Base-by-base conservation (phyloP, 2,113 vertebrate species). In the Oophaga pumilio region DNA sequence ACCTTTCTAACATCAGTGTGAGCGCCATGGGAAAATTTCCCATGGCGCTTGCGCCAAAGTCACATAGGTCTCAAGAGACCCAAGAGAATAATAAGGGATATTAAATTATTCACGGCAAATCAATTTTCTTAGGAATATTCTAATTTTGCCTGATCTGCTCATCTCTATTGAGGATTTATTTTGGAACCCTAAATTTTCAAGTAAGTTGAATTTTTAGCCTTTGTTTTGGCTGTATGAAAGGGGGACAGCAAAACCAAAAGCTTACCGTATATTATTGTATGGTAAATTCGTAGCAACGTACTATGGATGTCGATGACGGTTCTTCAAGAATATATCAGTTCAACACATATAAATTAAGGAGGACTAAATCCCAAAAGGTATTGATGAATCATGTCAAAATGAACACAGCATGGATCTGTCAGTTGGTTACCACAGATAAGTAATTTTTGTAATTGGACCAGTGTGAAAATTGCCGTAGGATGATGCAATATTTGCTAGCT, bases 341-440 rank as follows among this genome's bases (percentile, higher is more conserved):
- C n/a, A 18, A 11, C 24, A 26, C 2, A 12, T 68, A 15, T 49
- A 13, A 43, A 66, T 50, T 59, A 87, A 49, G 43, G 18, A 60
- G 24, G 14, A 8, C 26, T 8, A 14, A n/a, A 78, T 43, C 20
- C 53, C 24, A 71, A 24, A 81, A 81, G 74, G 18, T 49, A 43
- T 24, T 8, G 85, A 60, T 64, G 59, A 66, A 62, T 22, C 24
- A 6, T 50, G 43, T 33, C n/a, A 80, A 84, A 60, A 76, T 60
- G 18, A 33, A 73, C 52, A 6, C 66, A 8, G 50, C 50, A 12
- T 28, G 66, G 52, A 68, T 60, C 78, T 79, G 64, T 87, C 62
- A 80, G 85, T 20, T 81, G 85, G 62, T 57, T 73, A 17, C 53
- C 79, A 56, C 52, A 87, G 86, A 87, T 82, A 64, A 82, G 56